These are phyloP conservation scores for Thalassophryne amazonica DNA, from an alignment of 2,797 vertebrate species.

Conservation along the genomic window DNA sequence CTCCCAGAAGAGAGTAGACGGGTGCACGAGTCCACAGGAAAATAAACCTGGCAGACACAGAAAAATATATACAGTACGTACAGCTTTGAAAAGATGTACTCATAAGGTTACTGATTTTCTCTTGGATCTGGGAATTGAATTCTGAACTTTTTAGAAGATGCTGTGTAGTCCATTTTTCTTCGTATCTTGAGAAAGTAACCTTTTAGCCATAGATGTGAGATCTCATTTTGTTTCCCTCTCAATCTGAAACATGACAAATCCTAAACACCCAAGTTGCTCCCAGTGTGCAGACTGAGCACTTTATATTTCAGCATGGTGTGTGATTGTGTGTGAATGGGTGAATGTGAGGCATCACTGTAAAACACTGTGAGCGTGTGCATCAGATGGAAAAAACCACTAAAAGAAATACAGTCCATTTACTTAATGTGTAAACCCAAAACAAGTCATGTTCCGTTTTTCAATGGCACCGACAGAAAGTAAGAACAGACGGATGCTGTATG, in stretches of 20 bases:
- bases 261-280: too few species aligned
- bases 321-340: too few species aligned
- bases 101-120: conserved; percentile 40
- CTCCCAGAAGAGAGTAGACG: conserved; percentile 16
- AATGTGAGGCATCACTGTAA: too few species aligned
- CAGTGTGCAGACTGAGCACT: too few species aligned
- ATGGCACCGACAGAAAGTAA: conserved; percentile 6
- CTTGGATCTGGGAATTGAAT: conserved; percentile 27
- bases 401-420: too few species aligned
- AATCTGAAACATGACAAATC: too few species aligned
- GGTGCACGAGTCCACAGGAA: conserved; percentile 7
- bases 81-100: conserved; percentile 32
- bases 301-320: too few species aligned
- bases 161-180: neutral
- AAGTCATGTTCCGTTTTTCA: conserved; percentile 23
- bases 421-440: conserved; percentile 23
- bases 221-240: too few species aligned
- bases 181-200: neutral
- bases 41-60: conserved; percentile 13
- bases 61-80: too few species aligned
- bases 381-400: too few species aligned
- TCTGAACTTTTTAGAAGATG: conserved; percentile 13
- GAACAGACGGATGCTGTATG: too few species aligned
- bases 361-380: too few species aligned
- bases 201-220: conserved; percentile 9